Conservation (phyloP, 2,113 vertebrate species). For the Craseonycteris thonglongyai region DNA sequence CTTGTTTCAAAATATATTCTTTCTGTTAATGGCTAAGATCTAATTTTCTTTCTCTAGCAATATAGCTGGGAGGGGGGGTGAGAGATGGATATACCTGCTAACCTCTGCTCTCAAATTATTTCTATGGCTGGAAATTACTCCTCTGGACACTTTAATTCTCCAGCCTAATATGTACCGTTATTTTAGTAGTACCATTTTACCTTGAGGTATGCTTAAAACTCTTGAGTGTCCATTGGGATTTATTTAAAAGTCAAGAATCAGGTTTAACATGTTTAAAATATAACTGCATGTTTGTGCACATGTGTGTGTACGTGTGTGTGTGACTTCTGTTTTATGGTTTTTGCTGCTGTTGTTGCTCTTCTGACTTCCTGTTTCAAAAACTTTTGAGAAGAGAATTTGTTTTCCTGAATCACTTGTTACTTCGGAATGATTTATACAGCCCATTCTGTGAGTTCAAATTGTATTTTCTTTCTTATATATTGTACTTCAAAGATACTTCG, state of each 20-base stretch:
- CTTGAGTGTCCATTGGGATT: neutral
- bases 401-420: neutral
- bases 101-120: neutral
- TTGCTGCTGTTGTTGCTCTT: neutral
- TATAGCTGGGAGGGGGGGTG: neutral
- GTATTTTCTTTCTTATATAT: neutral
- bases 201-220: conserved; percentile 3
- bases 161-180: neutral
- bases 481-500: neutral
- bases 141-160: neutral
- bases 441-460: neutral
- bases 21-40: neutral
- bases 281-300: neutral
- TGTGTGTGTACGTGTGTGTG: neutral
- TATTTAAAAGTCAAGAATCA: neutral
- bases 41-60: neutral
- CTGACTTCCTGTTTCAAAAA: neutral
- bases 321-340: neutral
- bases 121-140: neutral
- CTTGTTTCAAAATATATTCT: neutral
- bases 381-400: neutral
- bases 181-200: neutral
- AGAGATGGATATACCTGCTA: neutral
- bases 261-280: neutral
- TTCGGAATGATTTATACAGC: neutral